phyloP scores from a whole-genome alignment of 2,888 invertebrate genomes.

The Cheilosia scutellata region DNA sequence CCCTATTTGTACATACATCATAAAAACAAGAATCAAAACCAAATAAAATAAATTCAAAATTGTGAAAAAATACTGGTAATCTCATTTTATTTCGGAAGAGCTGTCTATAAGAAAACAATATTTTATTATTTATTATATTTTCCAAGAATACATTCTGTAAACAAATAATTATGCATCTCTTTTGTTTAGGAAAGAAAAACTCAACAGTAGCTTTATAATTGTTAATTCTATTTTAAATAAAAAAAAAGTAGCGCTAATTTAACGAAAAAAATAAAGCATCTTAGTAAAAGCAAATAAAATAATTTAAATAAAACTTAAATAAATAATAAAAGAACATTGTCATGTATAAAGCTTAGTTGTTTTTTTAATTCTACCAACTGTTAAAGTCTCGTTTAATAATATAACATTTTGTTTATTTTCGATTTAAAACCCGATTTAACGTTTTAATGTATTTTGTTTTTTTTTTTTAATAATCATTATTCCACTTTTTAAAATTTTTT shows the following conservation, averaged over 20 bases:
- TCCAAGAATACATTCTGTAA: conserved; percentile 27
- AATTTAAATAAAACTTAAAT: conserved; percentile 28
- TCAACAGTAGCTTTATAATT: conserved; percentile 19
- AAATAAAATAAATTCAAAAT: conserved; percentile 24
- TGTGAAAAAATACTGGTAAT: conserved; percentile 40
- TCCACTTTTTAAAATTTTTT: conserved; percentile 8
- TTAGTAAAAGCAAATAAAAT: conserved; percentile 21
- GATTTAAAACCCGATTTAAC: conserved; percentile 34
- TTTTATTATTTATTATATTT: conserved; percentile 19
- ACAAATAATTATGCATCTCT: conserved; percentile 27
- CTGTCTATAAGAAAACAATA: conserved; percentile 44
- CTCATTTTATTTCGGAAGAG: conserved; percentile 63
- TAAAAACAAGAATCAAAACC: no score
- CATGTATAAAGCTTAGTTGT: conserved; percentile 46
- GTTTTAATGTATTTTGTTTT: conserved; percentile 19
- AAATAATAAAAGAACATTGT: conserved; percentile 40
- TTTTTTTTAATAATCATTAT: conserved; percentile 22
- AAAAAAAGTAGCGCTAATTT: conserved; percentile 23
- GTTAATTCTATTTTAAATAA: conserved; percentile 7
- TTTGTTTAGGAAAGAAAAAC: conserved; percentile 8
- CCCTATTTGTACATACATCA: no score
- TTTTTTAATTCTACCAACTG: conserved; percentile 41
- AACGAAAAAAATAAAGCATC: conserved; percentile 18
- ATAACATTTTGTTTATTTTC: conserved; percentile 25
- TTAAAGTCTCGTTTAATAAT: conserved; percentile 35